These are phyloP conservation scores for Melanotaenia parkinsoni DNA, from an alignment of 2,797 vertebrate species.

Conservation along the genomic window DNA sequence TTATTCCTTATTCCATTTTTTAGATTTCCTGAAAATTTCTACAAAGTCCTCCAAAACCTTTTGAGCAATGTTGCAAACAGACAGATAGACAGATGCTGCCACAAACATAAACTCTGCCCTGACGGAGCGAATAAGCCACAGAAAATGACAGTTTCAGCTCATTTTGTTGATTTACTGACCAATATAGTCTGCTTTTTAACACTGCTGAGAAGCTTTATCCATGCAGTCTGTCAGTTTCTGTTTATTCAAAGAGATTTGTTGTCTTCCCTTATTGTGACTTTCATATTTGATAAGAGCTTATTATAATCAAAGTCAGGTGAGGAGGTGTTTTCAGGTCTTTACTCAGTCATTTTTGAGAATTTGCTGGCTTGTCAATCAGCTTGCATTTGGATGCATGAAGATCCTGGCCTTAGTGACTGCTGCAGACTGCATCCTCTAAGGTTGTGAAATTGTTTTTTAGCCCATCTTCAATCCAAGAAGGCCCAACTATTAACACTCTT, in stretches of 20 bases:
- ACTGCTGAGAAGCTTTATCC: too few species aligned
- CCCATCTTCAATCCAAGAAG: neutral
- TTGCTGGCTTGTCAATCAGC: neutral
- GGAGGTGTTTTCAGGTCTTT: neutral
- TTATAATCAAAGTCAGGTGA: constrained; percentile 4
- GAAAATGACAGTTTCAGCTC: too few species aligned
- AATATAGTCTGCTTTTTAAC: too few species aligned
- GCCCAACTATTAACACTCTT: neutral
- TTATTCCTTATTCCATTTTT: too few species aligned
- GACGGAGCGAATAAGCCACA: too few species aligned
- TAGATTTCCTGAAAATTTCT: too few species aligned
- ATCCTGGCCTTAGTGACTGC: neutral
- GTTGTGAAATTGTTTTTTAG: neutral
- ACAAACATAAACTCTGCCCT: too few species aligned
- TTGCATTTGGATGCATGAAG: neutral
- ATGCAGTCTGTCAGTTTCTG: neutral
- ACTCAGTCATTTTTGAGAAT: neutral
- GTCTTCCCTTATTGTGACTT: constrained; percentile 1
- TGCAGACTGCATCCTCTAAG: neutral
- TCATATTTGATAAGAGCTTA: neutral
- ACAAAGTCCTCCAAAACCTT: too few species aligned
- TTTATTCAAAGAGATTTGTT: neutral
- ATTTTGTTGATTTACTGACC: too few species aligned
- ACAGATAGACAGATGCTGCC: too few species aligned
- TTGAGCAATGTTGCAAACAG: too few species aligned